Base-by-base conservation (phyloP, 2,888 invertebrate species). In the Drosophila prolongata region DNA sequence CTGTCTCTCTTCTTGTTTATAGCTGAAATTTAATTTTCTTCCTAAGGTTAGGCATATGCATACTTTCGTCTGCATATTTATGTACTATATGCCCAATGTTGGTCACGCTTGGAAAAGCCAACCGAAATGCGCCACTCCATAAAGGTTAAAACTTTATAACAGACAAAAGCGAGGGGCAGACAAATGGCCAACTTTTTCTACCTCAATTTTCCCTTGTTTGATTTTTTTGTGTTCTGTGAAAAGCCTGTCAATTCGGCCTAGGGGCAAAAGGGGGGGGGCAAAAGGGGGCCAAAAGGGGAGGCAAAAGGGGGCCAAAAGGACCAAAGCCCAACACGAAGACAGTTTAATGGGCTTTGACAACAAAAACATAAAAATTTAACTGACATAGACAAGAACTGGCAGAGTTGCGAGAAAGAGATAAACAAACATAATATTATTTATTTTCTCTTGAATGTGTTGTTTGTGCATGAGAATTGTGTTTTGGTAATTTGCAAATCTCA, bases 141-240 rank as follows among this genome's bases (percentile, higher is more conserved):
- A 78, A 80, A 84, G 75, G 69, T 72, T 70, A 77, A 75, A 84
- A 80, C 81, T 80, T 84, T 56, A 70, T 62, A 75, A 76, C 67
- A 56, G 64, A 74, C 76, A 71, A 74, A 64, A 62, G 66, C 58
- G 55, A 71, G 70, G 55, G 60, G 27, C 60, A 75, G 62, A 75
- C 75, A 75, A 75, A 75, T 74, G 75, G 42, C 47, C 60, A 74
- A 66, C 75, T 74, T 74, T 74, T 65, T 55, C 30, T 49, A 58
- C 61, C 61, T 62, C 38, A 60, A 59, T 59, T 62, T 43, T 59
- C 40, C 59, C 62, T 47, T 19, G 50, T 54, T 50, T 38, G 14
- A 38, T 24, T 50, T 10, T 34, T 35, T 16, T 34, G 46, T 34
- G 46, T 14, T 19, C 24, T 44, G 44, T 47, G 49, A 37, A 49